These are phyloP conservation scores for Tetragonula carbonaria DNA, from an alignment of 2,888 invertebrate genomes.

Conservation along the genomic window DNA sequence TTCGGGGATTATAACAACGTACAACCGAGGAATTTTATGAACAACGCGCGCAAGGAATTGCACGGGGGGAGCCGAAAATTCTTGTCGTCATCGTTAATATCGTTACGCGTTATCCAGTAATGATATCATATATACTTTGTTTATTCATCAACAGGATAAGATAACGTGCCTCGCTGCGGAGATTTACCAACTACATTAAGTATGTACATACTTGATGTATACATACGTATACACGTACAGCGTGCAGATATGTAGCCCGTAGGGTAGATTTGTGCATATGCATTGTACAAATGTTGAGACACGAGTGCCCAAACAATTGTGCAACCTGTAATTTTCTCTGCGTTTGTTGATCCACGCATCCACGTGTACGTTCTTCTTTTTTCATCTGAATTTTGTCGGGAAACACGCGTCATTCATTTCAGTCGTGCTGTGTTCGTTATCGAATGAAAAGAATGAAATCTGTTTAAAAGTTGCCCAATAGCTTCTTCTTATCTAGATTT, in stretches of 20 bases:
- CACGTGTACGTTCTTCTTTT: no score
- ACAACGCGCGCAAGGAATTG: no score
- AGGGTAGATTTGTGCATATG: background rate
- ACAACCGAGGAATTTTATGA: no score
- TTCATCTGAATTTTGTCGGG: background rate
- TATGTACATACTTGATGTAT: background rate
- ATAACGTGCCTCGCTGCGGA: background rate
- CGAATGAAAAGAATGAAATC: no score
- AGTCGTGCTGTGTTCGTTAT: no score
- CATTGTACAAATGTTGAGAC: background rate
- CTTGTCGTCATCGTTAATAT: background rate
- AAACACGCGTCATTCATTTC: background rate
- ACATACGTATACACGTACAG: background rate
- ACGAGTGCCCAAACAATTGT: background rate
- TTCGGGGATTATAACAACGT: background rate
- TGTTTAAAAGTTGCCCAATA: no score
- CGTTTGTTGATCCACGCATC: background rate
- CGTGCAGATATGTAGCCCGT: background rate
- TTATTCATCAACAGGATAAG: background rate
- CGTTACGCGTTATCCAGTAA: background rate
- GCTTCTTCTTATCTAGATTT: no score
- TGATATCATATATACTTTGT: background rate
- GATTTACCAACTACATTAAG: background rate
- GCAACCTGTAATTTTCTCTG: background rate
- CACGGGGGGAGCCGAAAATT: background rate